Evolutionary conservation across 2,113 vertebrate species (phyloP), one percentile per base, ranked within the genome.

Genomic region (Mastomys natalensis): DNA sequence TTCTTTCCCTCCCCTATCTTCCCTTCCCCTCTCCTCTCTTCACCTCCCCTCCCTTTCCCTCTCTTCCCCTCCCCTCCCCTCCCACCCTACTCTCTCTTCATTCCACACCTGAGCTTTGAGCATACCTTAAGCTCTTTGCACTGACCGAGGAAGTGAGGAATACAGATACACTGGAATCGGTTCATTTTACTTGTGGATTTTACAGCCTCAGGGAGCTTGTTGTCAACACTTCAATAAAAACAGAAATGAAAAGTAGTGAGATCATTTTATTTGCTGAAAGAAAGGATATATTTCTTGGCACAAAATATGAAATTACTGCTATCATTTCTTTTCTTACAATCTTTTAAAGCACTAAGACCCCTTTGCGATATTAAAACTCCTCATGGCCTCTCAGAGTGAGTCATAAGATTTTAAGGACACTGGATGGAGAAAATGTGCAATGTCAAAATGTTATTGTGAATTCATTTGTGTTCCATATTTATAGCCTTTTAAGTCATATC

Each of bases 291-390:
- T 77, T 90, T 94, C 89, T 93, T 93, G 92, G 55, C 58, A 43
- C 0, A 8, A 68, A n/a, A 60, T 85, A 26, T 78, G 17, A 51
- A 51, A 73, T 82, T 51, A 70, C 29, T 86, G 34, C 64, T 72
- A 15, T 93, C 34, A 31, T 68, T 53, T 66, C 24, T 76, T 37
- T 26, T 13, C 70, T 90, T 87, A 45, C 29, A 90, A 2, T 74
- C 81, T 88, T 90, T 94, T 90, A 90, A 96, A 95, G 76, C 77
- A 89, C 24, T 34, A 93, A 60, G 72, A 92, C 58, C 60, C 86
- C 66, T 88, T 86, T 82, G 92, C 92, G 80, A 45, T 94, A 81
- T 90, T 93, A 87, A 94, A 94, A 97, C 48, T 40, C 64, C 37
- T 92, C 58, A n/a, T 11, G 17, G 9, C 43, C n/a, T 89, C 81